Evolutionary conservation across 2,113 vertebrate genomes (phyloP).

Genomic region (Scatophagus argus): DNA sequence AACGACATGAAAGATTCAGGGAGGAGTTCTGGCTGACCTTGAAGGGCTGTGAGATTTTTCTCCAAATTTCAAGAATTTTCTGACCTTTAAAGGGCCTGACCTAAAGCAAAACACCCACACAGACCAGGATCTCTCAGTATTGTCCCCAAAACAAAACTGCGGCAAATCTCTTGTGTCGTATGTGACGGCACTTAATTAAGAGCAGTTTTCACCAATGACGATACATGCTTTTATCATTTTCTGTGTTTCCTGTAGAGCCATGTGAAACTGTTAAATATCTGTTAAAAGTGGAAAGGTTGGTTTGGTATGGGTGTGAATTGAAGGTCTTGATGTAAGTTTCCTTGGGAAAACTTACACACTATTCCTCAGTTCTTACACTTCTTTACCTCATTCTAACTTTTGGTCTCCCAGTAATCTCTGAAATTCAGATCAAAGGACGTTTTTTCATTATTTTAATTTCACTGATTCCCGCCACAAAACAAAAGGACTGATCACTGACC

Average conservation of each 20-base stretch:
- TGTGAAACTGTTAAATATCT: constrained; percentile 13
- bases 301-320: constrained; percentile 6
- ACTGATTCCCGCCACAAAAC: constrained; percentile 8
- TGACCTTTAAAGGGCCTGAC: constrained; percentile 50
- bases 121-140: neutral
- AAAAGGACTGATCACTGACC: constrained; percentile 44
- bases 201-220: constrained; percentile 16
- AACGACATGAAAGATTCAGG: constrained; percentile 62
- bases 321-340: constrained; percentile 2
- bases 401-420: constrained; percentile 5
- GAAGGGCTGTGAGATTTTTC: constrained; percentile 43
- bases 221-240: neutral
- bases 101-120: constrained; percentile 21
- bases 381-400: constrained; percentile 35
- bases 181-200: too few species aligned
- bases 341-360: constrained; percentile 4
- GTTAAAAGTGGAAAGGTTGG: neutral
- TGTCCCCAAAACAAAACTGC: constrained; percentile 17
- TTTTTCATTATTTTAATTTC: constrained; percentile 27
- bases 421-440: constrained; percentile 19
- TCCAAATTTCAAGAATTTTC: constrained; percentile 52
- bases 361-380: constrained; percentile 4
- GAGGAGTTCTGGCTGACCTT: constrained; percentile 54
- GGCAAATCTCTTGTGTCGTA: too few species aligned
- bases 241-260: neutral